A percentile compares a stretch with the other conserved stretches of the same genome.
Evolutionary conservation across 2,888 invertebrate species (phyloP).

Genomic region (Punctoribates punctum): DNA sequence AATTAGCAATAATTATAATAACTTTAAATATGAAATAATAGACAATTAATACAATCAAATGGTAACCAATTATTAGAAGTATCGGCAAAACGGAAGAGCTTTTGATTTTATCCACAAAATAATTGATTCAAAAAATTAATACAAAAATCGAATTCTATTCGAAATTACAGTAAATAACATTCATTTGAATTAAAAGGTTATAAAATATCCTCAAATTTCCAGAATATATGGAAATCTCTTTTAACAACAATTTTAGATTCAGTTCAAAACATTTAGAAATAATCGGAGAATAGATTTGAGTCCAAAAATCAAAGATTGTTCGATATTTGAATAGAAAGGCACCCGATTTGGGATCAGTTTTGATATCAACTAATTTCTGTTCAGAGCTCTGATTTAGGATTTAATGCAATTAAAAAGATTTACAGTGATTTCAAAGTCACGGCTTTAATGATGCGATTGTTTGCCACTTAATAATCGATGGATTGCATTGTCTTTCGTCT

Average conservation of each 20-base stretch:
- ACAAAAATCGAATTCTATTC: no score
- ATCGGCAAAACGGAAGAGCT: no score
- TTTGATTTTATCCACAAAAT: no score
- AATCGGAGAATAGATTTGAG: background rate
- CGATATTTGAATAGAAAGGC: slow-evolving; percentile 11
- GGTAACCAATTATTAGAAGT: no score
- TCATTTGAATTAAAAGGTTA: no score
- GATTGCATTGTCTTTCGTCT: background rate
- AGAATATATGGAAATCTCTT: background rate
- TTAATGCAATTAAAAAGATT: background rate
- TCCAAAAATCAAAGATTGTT: background rate
- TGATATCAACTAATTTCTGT: background rate
- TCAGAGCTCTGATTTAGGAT: background rate
- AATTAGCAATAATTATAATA: no score
- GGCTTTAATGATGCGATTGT: slow-evolving; percentile 8
- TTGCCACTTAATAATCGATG: background rate
- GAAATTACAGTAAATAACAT: no score
- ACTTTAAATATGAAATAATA: no score
- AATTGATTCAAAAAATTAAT: no score
- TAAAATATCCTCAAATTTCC: background rate
- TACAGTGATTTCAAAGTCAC: background rate
- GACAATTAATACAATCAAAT: no score
- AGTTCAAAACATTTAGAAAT: no score
- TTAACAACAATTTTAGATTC: no score
- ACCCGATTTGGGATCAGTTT: slow-evolving; percentile 4